Percentiles rank a stretch among this genome's conserved stretches.
phyloP scores from a whole-genome alignment of 2,113 vertebrate species.

The Gadus chalcogrammus region DNA sequence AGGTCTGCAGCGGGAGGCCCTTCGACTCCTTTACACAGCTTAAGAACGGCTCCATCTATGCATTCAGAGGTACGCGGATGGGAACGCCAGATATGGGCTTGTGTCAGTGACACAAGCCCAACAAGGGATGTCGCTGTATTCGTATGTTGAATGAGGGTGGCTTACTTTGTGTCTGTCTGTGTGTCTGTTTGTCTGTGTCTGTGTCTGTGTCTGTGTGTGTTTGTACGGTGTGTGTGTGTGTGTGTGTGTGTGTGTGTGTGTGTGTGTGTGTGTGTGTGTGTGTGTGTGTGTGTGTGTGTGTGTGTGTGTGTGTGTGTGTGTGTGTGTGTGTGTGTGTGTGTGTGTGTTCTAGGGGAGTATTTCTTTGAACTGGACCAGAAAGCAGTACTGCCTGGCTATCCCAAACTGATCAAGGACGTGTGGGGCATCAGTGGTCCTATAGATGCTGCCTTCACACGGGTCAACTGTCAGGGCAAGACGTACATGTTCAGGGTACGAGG shows the following conservation, averaged over 20 bases:
- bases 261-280: too few species aligned
- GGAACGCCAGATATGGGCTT: neutral
- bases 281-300: neutral
- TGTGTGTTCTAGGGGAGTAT: conserved; percentile 76
- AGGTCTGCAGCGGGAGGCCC: conserved; percentile 79
- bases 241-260: too few species aligned
- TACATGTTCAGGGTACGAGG: conserved; percentile 91
- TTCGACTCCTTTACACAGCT: conserved; percentile 88
- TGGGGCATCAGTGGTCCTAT: conserved; percentile 93
- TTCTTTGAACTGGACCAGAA: conserved; percentile 86
- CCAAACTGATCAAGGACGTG: conserved; percentile 86
- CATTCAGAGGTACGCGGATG: conserved; percentile 84
- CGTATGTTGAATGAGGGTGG: too few species aligned
- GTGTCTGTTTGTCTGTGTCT: too few species aligned
- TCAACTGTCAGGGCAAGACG: conserved; percentile 96
- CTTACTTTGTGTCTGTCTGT: too few species aligned
- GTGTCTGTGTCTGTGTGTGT: too few species aligned
- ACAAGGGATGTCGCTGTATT: too few species aligned
- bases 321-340: too few species aligned
- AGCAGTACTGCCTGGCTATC: conserved; percentile 81
- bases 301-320: too few species aligned
- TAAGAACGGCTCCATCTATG: conserved; percentile 91
- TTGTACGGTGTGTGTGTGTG: too few species aligned
- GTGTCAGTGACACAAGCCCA: too few species aligned
- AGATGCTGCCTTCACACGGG: conserved; percentile 90